These are phyloP conservation scores for Damaliscus lunatus DNA, from an alignment of 2,113 vertebrate species.

Conservation along the genomic window DNA sequence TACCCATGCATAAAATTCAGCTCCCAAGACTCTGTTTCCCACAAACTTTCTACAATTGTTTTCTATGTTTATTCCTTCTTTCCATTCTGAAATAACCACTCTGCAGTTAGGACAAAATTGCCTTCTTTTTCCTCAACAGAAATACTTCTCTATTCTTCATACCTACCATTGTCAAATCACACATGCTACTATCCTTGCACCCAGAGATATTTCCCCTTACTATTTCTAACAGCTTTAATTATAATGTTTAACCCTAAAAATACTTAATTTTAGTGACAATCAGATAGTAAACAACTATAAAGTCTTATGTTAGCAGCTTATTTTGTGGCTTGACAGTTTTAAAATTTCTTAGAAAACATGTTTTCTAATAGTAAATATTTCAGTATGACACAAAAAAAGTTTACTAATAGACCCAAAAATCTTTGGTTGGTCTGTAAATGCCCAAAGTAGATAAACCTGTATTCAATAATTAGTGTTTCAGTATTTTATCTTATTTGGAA, in stretches of 20 bases:
- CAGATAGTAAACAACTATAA: background rate
- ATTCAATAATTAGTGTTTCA: background rate
- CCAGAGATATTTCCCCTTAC: background rate
- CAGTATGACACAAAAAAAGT: background rate
- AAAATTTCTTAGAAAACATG: background rate
- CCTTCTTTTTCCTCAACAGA: background rate
- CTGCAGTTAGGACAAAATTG: background rate
- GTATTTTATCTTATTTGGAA: background rate
- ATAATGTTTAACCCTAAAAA: background rate
- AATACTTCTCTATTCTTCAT: background rate
- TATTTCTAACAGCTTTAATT: background rate
- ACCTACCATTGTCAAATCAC: background rate
- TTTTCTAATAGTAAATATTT: background rate
- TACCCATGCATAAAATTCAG: background rate
- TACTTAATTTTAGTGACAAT: background rate
- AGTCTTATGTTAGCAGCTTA: background rate
- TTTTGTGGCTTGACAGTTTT: background rate
- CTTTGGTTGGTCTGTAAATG: background rate
- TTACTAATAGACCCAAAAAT: background rate
- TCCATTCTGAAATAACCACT: background rate
- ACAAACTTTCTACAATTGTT: background rate
- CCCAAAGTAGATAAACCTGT: background rate
- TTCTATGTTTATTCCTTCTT: background rate
- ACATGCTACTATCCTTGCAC: background rate
- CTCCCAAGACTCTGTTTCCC: background rate